Conservation (phyloP, 2,113 vertebrate species). For the Haemorhous mexicanus region DNA sequence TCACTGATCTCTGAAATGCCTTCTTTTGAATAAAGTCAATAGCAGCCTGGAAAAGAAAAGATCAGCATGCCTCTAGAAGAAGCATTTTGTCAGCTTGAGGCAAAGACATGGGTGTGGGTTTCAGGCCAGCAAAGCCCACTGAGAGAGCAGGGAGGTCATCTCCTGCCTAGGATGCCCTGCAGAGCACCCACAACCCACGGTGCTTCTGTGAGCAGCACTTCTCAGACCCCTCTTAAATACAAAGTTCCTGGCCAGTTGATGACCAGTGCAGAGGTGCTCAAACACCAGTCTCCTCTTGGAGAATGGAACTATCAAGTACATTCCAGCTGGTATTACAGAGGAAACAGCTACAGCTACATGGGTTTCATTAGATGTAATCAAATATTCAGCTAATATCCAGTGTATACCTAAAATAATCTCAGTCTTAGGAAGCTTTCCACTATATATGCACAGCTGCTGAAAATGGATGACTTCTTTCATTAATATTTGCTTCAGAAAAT, state of each 20-base stretch:
- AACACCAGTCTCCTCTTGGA: neutral
- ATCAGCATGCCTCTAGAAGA: neutral
- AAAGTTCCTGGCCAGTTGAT: neutral
- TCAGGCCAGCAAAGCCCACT: neutral
- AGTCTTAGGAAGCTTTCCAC: neutral
- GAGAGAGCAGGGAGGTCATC: neutral
- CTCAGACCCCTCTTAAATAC: slow-evolving; percentile 1
- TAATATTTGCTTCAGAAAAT: slow-evolving; percentile 46
- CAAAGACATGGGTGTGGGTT: neutral
- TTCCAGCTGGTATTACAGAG: neutral
- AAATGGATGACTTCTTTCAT: slow-evolving; percentile 34
- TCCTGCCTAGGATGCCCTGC: neutral
- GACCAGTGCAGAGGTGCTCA: neutral
- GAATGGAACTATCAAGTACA: neutral
- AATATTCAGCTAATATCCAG: slow-evolving; percentile 28
- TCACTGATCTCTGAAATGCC: neutral
- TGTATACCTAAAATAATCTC: neutral
- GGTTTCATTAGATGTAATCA: slow-evolving; percentile 3
- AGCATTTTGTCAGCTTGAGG: neutral
- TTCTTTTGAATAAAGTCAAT: neutral
- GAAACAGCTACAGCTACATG: neutral
- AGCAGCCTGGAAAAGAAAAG: neutral
- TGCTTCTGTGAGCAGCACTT: slow-evolving; percentile 12
- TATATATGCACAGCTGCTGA: neutral
- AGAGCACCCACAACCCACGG: neutral